Evolutionary conservation across 2,113 vertebrate species (phyloP), one percentile per base, ranked within the genome.

Genomic region (Callipepla californica): DNA sequence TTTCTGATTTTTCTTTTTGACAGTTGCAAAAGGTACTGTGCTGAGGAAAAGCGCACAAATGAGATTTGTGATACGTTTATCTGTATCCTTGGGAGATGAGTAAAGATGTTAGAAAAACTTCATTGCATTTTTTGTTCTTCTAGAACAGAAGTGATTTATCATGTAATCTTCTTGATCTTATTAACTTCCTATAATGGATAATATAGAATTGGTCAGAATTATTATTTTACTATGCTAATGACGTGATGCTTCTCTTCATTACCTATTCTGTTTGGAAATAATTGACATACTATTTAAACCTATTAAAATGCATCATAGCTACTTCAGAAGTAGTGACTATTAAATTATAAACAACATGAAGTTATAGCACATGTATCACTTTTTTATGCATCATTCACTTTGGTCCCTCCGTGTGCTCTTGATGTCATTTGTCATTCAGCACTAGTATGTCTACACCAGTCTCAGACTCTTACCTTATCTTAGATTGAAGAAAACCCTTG

Each of bases 401-500:
- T 82, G 69, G 86, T 97, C 91, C 90, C 76, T 86, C 72, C 76
- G 18, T 94, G 93, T 95, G 79, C 85, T 95, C 88, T 85, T 66
- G 97, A 96, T 97, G 94, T 93, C 95, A 80, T 94, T 96, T 97
- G 96, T 97, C 97, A 97, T 94, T 97, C 93, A 93, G 84, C 97
- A 89, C 97, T 97, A 83, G 36, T 96, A 96, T 95, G 70, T 89
- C 92, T 78, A 79, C 97, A 97, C 97, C 97, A 97, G 78, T 96
- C 98, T 87, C 84, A 74, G 58, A 74, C 65, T 92, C 80, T 92
- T 82, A 85, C 84, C 45, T 53, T 92, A 80, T 79, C 80, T 88
- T 76, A 77, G 44, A 92, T 40, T 70, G 88, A 85, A 80, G 57
- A 70, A 81, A 86, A 94, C 91, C 94, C 93, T 93, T 91, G 93